These are phyloP conservation scores for Coregonus sp. DNA, from an alignment of 2,797 vertebrate genomes.

Conservation along the genomic window DNA sequence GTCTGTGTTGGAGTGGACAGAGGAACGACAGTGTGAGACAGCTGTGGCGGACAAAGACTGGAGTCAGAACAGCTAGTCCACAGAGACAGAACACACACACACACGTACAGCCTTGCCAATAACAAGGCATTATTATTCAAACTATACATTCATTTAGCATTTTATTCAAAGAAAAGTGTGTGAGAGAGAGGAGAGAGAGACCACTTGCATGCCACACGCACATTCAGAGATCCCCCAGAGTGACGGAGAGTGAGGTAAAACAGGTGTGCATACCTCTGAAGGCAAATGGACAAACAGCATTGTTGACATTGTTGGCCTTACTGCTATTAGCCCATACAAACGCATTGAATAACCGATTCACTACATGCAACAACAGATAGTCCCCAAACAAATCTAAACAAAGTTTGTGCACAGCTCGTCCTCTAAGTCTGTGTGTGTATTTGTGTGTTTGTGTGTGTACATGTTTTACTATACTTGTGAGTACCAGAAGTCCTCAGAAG, in stretches of 20 bases:
- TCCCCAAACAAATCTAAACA: too few relatives aligned
- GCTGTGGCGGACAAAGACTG: constrained; percentile 53
- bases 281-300: constrained; percentile 29
- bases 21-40: constrained; percentile 59
- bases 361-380: too few relatives aligned
- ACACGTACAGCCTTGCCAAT: neutral
- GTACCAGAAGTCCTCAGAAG: too few relatives aligned
- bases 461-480: too few relatives aligned
- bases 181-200: neutral
- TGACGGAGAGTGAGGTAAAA: constrained; percentile 9
- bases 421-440: neutral
- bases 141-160: neutral
- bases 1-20: constrained; percentile 20
- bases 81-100: neutral
- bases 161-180: neutral
- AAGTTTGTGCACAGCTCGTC: neutral
- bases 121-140: neutral
- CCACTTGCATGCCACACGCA: constrained; percentile 4
- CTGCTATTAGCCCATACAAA: too few relatives aligned
- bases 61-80: constrained; percentile 36
- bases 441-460: neutral
- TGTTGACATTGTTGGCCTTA: neutral
- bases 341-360: too few relatives aligned
- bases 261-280: constrained; percentile 31
- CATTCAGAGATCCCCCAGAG: constrained; percentile 1